Conservation (phyloP, 2,113 vertebrate species). For the Embiotoca jacksoni region DNA sequence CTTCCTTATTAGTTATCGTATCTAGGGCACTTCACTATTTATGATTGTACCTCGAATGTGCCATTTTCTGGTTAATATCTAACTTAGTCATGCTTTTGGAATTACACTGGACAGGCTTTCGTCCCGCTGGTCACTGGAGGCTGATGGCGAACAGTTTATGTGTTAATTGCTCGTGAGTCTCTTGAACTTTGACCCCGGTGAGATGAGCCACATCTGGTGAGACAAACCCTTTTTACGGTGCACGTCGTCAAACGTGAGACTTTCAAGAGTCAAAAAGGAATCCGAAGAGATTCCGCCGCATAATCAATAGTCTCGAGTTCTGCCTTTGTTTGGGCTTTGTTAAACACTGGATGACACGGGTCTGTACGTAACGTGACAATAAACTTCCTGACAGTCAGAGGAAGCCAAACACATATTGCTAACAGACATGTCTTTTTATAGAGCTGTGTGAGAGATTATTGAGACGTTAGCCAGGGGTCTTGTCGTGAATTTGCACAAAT, state of each 20-base stretch:
- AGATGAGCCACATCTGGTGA: conserved; percentile 4
- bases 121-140: background rate
- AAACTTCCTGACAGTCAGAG: background rate
- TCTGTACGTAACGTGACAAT: conserved; percentile 17
- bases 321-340: background rate
- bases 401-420: conserved; percentile 8
- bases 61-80: conserved; percentile 38
- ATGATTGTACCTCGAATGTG: conserved; percentile 34
- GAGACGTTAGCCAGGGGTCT: conserved; percentile 17
- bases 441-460: conserved; percentile 28
- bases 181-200: background rate
- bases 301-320: background rate
- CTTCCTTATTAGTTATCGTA: conserved; percentile 55
- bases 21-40: conserved; percentile 37
- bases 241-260: background rate
- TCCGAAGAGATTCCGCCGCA: background rate
- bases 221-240: background rate
- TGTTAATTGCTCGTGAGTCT: background rate
- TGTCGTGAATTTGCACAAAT: conserved; percentile 49
- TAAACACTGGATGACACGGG: background rate
- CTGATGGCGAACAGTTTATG: background rate
- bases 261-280: background rate
- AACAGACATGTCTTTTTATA: conserved; percentile 21
- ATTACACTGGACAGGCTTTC: background rate
- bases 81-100: background rate